A percentile compares a stretch with the other conserved stretches of the same genome.
phyloP scores from a whole-genome alignment of 2,797 vertebrate genomes.

The Chlorospingus semifuscus region DNA sequence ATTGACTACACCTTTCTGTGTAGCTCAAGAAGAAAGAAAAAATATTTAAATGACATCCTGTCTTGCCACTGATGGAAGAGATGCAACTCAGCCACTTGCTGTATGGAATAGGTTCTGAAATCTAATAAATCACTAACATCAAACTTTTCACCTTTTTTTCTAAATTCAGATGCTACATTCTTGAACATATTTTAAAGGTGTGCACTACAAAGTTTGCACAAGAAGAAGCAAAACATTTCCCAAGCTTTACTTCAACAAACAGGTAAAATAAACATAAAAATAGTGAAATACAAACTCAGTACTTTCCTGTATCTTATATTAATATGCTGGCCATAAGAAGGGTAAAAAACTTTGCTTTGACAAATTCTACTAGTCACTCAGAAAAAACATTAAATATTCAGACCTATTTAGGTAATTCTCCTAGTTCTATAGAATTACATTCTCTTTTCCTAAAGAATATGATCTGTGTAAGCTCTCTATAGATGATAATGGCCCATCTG shows the following conservation, averaged over 20 bases:
- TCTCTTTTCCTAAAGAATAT: conserved; percentile 45
- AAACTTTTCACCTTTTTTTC: background rate
- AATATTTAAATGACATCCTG: conserved; percentile 41
- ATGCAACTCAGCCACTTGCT: background rate
- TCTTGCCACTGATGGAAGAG: background rate
- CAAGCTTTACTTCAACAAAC: background rate
- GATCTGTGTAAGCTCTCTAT: conserved; percentile 51
- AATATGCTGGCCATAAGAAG: conserved; percentile 3
- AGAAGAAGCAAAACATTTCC: background rate
- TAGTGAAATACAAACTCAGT: background rate
- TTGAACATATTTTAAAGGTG: background rate
- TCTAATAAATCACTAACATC: background rate
- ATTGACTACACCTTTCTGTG: conserved; percentile 22
- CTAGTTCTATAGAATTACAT: conserved; percentile 41
- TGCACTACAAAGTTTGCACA: background rate
- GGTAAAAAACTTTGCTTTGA: background rate
- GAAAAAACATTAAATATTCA: conserved; percentile 39
- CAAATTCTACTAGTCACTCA: background rate
- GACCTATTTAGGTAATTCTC: conserved; percentile 26
- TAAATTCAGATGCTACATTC: background rate
- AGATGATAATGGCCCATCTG: conserved; percentile 71
- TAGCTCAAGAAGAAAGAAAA: conserved; percentile 40
- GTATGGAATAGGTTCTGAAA: conserved; percentile 23
- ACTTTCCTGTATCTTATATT: background rate
- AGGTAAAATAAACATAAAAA: background rate